These are phyloP conservation scores for Lithophane ornitopus DNA, from an alignment of 2,888 invertebrate genomes.

Conservation along the genomic window DNA sequence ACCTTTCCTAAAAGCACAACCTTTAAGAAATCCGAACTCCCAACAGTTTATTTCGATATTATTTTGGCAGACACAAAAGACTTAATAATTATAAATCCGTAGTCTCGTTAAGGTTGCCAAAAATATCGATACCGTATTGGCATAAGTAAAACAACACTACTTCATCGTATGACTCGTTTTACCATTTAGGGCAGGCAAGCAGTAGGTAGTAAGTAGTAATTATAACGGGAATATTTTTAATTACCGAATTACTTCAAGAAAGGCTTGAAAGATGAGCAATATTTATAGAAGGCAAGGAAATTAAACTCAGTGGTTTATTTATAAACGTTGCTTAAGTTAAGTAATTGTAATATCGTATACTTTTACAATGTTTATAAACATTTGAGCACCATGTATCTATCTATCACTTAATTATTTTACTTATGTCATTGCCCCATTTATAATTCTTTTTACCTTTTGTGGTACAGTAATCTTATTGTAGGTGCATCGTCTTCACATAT, in stretches of 20 bases:
- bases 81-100: constrained; percentile 26
- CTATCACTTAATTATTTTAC: no score
- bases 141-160: constrained; percentile 8
- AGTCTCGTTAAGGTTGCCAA: constrained; percentile 31
- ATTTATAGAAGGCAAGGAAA: neutral
- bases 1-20: constrained; percentile 15
- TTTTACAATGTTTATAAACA: no score
- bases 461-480: no score
- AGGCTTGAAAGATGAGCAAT: neutral
- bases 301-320: neutral
- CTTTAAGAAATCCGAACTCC: neutral
- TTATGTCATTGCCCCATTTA: no score
- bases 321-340: no score
- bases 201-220: constrained; percentile 5
- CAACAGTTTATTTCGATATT: neutral
- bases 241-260: neutral
- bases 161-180: neutral
- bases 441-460: no score
- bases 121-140: constrained; percentile 42
- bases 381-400: no score
- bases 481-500: no score
- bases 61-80: constrained; percentile 15
- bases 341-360: no score
- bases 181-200: neutral
- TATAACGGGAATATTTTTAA: constrained; percentile 31